Base-by-base conservation (phyloP, 2,888 invertebrate species). In the Listrodromus nycthemerus region DNA sequence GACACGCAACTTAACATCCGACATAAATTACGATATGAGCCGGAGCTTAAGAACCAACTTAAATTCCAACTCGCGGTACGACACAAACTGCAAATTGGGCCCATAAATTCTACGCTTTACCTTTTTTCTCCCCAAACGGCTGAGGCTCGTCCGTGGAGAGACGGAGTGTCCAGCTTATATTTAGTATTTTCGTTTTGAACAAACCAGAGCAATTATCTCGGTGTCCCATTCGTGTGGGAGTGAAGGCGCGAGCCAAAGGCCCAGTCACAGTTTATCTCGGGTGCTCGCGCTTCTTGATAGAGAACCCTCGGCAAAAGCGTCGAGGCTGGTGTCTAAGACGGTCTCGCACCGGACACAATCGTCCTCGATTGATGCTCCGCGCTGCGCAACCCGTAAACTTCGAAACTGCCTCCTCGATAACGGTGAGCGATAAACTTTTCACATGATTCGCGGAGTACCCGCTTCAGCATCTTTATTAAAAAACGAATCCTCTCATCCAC, bases 201-300 rank as follows among this genome's bases (percentile, higher is more conserved):
- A 73, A 61, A 45, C 48, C 30, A 21, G 45, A 55, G 73, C 58
- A 73, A 61, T 61, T 61, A 73, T 73, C 45, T 61, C 61, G 73
- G 61, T 48, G 30, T 41, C 30, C 27, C 19, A 52, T 33, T 33
- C 45, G 48, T 27, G 61, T 30, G 37, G 45, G 45, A 63, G 41
- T 58, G 50, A n/a, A 45, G 10, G 30, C 37, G 41, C 24, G 13
- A 37, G 61, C 73, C 73, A 61, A 63, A 55, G 7, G 30, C 55
- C 45, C 27, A 45, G 45, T n/a, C 61, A 45, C 61, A 73, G 45
- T 73, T 73, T 61, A 61, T 61, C 73, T 73, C 61, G 30, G 48
- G 21, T 61, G 61, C 58, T 27, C 30, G 61, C 27, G 24, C 24
- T 21, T 24, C 24, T 55, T 55, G 55, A 55, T 24, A 55, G 24